A percentile compares a stretch with the other conserved stretches of the same genome.
These are phyloP conservation scores for Lepisosteus osseus DNA, from an alignment of 2,113 vertebrate species.

Conservation along the genomic window DNA sequence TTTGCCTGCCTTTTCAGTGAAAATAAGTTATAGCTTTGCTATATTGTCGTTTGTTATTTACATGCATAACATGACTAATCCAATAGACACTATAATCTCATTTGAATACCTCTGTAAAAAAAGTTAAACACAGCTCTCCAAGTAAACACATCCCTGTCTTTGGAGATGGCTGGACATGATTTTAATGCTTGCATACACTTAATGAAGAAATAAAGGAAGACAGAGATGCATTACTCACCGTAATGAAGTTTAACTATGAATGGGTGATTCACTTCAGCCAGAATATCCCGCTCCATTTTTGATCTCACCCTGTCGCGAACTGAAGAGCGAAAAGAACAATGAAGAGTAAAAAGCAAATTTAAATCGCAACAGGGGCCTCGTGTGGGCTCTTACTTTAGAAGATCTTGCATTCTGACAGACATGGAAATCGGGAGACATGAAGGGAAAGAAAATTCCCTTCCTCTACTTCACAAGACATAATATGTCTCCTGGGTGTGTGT, in stretches of 20 bases:
- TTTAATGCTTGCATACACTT: too few species aligned
- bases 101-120: not conserved
- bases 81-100: not conserved
- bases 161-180: not conserved
- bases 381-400: not conserved
- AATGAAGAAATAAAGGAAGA: conserved; percentile 11
- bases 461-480: too few species aligned
- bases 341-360: not conserved
- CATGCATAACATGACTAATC: too few species aligned
- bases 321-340: conserved; percentile 35
- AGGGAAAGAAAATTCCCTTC: too few species aligned
- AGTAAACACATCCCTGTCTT: not conserved
- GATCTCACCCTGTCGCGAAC: conserved; percentile 91
- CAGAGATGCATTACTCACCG: conserved; percentile 60
- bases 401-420: too few species aligned
- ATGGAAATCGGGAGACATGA: too few species aligned
- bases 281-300: conserved; percentile 95
- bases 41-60: too few species aligned
- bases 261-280: conserved; percentile 94
- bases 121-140: too few species aligned
- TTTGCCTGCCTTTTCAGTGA: not conserved
- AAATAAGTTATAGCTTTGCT: too few species aligned
- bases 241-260: conserved; percentile 97
- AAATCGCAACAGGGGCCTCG: not conserved
- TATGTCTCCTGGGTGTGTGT: too few species aligned